These are phyloP conservation scores for Sander vitreus DNA, from an alignment of 2,113 vertebrate genomes.

Conservation along the genomic window DNA sequence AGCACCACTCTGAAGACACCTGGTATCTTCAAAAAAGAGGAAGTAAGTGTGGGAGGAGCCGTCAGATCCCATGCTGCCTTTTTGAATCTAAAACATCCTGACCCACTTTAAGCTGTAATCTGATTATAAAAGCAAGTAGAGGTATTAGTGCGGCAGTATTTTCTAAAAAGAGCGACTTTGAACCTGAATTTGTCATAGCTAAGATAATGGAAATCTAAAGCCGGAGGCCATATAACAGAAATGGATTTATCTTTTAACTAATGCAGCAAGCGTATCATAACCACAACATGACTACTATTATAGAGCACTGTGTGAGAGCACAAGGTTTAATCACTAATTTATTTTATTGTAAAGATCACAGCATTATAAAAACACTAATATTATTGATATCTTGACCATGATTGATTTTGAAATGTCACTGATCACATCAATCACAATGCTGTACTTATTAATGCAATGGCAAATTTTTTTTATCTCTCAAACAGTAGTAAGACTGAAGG, in stretches of 20 bases:
- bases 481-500: neutral
- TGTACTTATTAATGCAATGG: neutral
- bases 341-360: neutral
- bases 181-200: slow-evolving; percentile 43
- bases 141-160: slow-evolving; percentile 35
- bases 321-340: neutral
- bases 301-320: neutral
- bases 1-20: neutral
- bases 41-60: slow-evolving; percentile 34
- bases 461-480: neutral
- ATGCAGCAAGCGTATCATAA: slow-evolving; percentile 11
- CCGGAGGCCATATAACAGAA: slow-evolving; percentile 2
- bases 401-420: neutral
- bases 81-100: slow-evolving; percentile 37
- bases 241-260: slow-evolving; percentile 6
- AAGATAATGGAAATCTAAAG: slow-evolving; percentile 3
- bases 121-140: slow-evolving; percentile 38
- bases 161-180: slow-evolving; percentile 23
- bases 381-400: neutral
- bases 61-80: slow-evolving; percentile 22
- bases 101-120: slow-evolving; percentile 66
- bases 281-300: neutral
- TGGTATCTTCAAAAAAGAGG: slow-evolving; percentile 7
- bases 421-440: slow-evolving; percentile 19
- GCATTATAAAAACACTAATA: neutral